Base-by-base conservation (phyloP, 2,113 vertebrate genomes). In the Synchiropus splendidus region DNA sequence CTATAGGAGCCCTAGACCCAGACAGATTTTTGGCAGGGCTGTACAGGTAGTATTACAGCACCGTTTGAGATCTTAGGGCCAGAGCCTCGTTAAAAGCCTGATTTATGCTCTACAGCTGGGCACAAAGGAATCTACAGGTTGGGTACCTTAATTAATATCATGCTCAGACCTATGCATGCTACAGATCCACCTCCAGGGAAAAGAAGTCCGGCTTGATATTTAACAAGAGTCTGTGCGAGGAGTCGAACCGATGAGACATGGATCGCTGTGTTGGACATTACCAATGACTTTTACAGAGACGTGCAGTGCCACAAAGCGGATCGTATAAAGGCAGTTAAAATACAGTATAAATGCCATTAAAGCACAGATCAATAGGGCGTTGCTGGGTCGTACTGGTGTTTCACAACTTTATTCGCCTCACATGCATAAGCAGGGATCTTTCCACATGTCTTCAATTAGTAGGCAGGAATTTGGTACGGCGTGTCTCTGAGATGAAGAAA, bases 11-110 rank as follows among this genome's bases (percentile, higher is more conserved):
- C 59, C 65, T 56, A 56, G 54, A 67, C 67, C 70, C 66, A 83
- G 86, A 88, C 85, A 88, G 74, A 80, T 89, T 90, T 88, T 90
- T 92, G 90, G 90, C 87, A 89, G 58, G 67, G 17, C 64, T 56
- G 13, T 67, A 55, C 49, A 71, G 84, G 85, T 86, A 88, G 68
- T 34, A 84, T 90, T 88, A 84, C 87, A 89, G 82, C 85, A 83
- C 70, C 80, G 86, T 89, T 84, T 78, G 84, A 80, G 85, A 84
- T 75, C 82, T 83, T 84, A 62, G 45, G 70, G 73, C 82, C 75
- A 70, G 67, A 70, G 66, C 10, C 36, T 86, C 31, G 70, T 84
- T 83, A 79, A 86, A 75, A 80, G 46, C 67, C 83, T 86, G 78
- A 80, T 85, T 82, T 81, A 54, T 48, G 67, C 69, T 72, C 64